Evolutionary conservation across 2,113 vertebrate genomes (phyloP), one percentile per base, ranked within the genome.

Genomic region (Symphodus melops): DNA sequence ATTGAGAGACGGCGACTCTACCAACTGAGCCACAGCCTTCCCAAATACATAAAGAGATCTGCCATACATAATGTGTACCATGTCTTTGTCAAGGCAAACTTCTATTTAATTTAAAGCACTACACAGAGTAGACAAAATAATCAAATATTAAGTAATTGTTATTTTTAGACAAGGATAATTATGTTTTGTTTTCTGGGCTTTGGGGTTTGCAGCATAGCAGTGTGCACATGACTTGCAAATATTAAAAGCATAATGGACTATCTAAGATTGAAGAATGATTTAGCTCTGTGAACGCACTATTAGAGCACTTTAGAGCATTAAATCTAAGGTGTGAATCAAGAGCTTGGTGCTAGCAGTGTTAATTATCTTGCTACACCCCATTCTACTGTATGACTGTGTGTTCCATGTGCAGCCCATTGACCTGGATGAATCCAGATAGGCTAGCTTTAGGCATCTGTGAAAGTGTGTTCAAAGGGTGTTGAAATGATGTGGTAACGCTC

Each of bases 361-460:
- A 75, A 85, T 74, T 71, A 62, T 60, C 56, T 65, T 21, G 21
- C 44, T 72, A 52, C 70, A 2, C 73, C 70, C 54, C 58, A 20
- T 58, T 61, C 69, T 55, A n/a, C n/a, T n/a, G n/a, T n/a, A 37
- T 39, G 21, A 44, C 54, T 44, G 77, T 17, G n/a, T 59, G 58
- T 70, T 72, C 65, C 28, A 52, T 79, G 72, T 72, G 58, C 39
- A 80, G 57, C 39, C 67, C 70, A 60, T 59, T 75, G 70, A 82
- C 75, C 72, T 72, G 66, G 75, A 82, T 80, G 73, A 82, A 82
- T 86, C 62, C 54, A 64, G 44, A 67, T 17, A 68, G 57, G 42
- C 64, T 58, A 54, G 77, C 68, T 71, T 59, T 25, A 66, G 54
- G 54, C 72, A 75, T 68, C 55, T 80, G 75, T 75, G 69, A 79